Evolutionary conservation across 2,888 invertebrate species (phyloP), one percentile per base, ranked within the genome.

Genomic region (Priapulus caudatus): DNA sequence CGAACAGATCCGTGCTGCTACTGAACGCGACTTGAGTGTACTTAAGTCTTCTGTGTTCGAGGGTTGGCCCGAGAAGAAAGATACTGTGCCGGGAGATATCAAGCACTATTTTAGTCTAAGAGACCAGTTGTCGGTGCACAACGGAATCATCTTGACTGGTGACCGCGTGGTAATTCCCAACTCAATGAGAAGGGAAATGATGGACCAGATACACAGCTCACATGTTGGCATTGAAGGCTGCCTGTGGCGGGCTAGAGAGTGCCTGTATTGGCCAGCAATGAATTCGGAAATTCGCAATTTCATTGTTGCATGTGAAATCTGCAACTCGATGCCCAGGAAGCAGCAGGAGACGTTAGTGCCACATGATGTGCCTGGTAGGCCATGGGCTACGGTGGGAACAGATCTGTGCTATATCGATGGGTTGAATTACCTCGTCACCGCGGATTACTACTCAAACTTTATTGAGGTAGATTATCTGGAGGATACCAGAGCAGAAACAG

Each of bases 351-450:
- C 33, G 10, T 33, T 33, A n/a, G n/a, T 33, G 10, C 10, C 10
- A 10, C n/a, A 10, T 33, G 33, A 33, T 10, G 33, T 33, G 10
- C 33, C 33, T 10, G 33, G 10, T 33, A 33, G 33, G n/a, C 33
- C 33, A 10, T 33, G 33, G 33, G 10, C 33, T 10, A n/a, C n/a
- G 33, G 33, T 33, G 10, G 33, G 33, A 10, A 33, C 33, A 10
- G 33, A 33, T 33, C n/a, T 33, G 33, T 33, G 33, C 33, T 33
- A 33, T n/a, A 33, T 33, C n/a, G 33, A 33, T 33, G 33, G 33
- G n/a, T 10, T n/a, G n/a, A 33, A 33, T 10, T 33, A 33, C n/a
- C n/a, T 33, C 10, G 33, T 33, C 10, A 33, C 33, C 10, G 33
- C n/a, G 10, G 33, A 33, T 33, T 33, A 33, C n/a, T 33, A 33